phyloP scores from a whole-genome alignment of 2,113 vertebrate genomes.

The Pristiophorus japonicus region DNA sequence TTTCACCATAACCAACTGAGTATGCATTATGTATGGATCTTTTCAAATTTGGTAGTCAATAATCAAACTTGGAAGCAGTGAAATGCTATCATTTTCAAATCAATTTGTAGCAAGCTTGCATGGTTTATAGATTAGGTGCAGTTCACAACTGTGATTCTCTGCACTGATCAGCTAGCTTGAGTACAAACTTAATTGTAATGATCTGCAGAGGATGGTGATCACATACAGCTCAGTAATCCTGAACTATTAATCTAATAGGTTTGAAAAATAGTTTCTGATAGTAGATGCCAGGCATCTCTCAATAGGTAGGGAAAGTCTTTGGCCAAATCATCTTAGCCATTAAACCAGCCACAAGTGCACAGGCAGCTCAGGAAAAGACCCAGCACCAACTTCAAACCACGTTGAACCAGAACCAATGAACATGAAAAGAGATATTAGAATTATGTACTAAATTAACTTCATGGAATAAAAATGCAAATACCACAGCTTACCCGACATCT shows the following conservation, averaged over 20 bases:
- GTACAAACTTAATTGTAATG: no score
- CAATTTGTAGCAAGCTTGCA: no score
- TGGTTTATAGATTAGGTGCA: no score
- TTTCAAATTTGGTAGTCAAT: neutral
- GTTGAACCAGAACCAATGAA: neutral
- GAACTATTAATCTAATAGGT: neutral
- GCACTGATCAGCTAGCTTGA: no score
- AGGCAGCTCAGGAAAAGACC: neutral
- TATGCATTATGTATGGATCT: neutral
- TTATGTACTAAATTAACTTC: neutral
- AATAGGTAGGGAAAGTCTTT: neutral
- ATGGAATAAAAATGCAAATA: neutral
- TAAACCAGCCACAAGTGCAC: no score
- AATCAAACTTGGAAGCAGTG: no score
- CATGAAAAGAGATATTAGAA: neutral
- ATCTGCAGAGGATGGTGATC: neutral
- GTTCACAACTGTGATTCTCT: no score
- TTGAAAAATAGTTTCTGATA: neutral
- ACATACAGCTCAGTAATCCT: neutral
- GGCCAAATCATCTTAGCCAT: neutral
- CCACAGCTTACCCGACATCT: constrained; percentile 71
- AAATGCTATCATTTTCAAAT: no score
- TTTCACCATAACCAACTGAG: neutral
- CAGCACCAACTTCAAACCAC: neutral
- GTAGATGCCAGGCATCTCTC: neutral